phyloP scores from a whole-genome alignment of 2,888 invertebrate species.

The Achlya flavicornis region DNA sequence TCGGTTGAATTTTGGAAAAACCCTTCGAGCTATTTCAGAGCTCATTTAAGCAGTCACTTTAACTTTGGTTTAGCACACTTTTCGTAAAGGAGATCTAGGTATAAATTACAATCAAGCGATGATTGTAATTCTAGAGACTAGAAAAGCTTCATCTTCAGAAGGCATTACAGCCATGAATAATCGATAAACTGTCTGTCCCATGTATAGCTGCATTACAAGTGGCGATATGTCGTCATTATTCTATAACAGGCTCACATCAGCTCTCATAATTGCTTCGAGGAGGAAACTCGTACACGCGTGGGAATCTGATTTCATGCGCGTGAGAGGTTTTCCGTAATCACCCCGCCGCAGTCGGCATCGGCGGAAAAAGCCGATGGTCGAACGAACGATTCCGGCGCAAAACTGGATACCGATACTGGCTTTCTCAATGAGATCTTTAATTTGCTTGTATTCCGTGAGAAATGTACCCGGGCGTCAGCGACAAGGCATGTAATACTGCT shows the following conservation, averaged over 20 bases:
- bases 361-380: constrained; percentile 61
- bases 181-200: constrained; percentile 5
- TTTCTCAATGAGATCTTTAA: constrained; percentile 58
- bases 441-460: constrained; percentile 45
- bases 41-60: neutral
- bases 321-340: constrained; percentile 71
- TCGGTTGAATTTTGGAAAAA: neutral
- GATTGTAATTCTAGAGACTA: neutral
- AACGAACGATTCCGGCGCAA: constrained; percentile 49
- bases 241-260: constrained; percentile 33
- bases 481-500: neutral
- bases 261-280: constrained; percentile 58
- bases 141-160: neutral
- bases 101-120: neutral
- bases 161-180: neutral
- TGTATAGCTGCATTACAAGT: neutral
- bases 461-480: constrained; percentile 13
- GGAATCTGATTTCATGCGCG: constrained; percentile 73
- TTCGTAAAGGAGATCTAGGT: neutral
- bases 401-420: constrained; percentile 32
- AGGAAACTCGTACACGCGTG: constrained; percentile 70
- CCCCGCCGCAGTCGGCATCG: constrained; percentile 35
- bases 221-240: constrained; percentile 11
- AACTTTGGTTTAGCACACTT: neutral
- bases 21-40: neutral